Conservation (phyloP, 2,797 vertebrate genomes). For the Amazona finschi region DNA sequence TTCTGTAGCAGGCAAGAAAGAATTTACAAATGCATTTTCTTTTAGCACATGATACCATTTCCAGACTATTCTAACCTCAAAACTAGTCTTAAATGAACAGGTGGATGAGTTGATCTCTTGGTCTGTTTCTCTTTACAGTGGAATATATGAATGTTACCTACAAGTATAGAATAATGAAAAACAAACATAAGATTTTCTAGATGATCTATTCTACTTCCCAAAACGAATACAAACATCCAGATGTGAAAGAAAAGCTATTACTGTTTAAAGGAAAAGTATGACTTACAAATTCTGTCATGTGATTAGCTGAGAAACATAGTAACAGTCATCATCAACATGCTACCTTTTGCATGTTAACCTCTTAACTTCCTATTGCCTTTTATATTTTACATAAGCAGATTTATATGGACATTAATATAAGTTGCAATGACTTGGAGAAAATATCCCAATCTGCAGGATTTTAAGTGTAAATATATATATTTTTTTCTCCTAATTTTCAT, state of each 20-base stretch:
- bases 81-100: neutral
- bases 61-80: neutral
- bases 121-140: neutral
- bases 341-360: neutral
- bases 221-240: neutral
- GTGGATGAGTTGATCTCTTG: accelerated
- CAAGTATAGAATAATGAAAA: neutral
- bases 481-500: neutral
- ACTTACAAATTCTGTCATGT: neutral
- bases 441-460: neutral
- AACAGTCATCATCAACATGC: neutral
- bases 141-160: neutral
- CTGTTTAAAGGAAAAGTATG: neutral
- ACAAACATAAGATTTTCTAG: neutral
- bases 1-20: neutral
- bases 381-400: neutral
- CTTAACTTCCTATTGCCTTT: neutral
- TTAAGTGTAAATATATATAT: neutral
- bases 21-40: neutral
- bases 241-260: neutral
- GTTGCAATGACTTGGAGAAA: neutral
- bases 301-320: neutral
- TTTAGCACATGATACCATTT: neutral
- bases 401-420: neutral
- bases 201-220: neutral